Conservation (phyloP, 2,113 vertebrate genomes). For the Amazona guildingii region DNA sequence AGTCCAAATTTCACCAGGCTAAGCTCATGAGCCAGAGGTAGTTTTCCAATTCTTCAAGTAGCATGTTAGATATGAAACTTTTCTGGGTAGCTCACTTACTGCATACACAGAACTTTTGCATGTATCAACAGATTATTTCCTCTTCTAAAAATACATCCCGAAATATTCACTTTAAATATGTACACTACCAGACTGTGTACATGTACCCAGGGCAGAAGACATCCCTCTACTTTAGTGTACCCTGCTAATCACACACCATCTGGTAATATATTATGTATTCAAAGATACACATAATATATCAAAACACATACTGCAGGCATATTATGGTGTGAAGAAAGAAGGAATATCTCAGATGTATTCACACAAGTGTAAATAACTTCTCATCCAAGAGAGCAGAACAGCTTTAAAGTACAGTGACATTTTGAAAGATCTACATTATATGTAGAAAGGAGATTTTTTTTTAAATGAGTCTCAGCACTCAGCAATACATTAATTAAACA, state of each 20-base stretch:
- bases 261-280: conserved; percentile 63
- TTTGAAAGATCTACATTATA: conserved; percentile 51
- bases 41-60: background rate
- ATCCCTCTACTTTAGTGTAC: conserved; percentile 41
- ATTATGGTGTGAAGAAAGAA: conserved; percentile 26
- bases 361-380: conserved; percentile 60
- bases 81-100: background rate
- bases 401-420: conserved; percentile 65
- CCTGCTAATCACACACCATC: conserved; percentile 53
- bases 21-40: background rate
- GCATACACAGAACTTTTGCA: background rate
- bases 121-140: conserved; percentile 25
- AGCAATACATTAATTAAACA: conserved; percentile 53
- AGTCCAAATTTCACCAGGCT: background rate
- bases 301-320: conserved; percentile 59
- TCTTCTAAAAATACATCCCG: conserved; percentile 31
- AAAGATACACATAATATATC: conserved; percentile 59
- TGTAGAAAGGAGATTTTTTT: conserved; percentile 19
- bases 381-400: conserved; percentile 57
- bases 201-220: conserved; percentile 37
- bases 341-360: conserved; percentile 53
- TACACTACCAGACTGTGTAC: conserved; percentile 45
- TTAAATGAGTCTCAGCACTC: conserved; percentile 37
- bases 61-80: background rate
- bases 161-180: conserved; percentile 33